Evolutionary conservation across 2,797 vertebrate genomes (phyloP), one percentile per base, ranked within the genome.

Genomic region (Prunella strophiata): DNA sequence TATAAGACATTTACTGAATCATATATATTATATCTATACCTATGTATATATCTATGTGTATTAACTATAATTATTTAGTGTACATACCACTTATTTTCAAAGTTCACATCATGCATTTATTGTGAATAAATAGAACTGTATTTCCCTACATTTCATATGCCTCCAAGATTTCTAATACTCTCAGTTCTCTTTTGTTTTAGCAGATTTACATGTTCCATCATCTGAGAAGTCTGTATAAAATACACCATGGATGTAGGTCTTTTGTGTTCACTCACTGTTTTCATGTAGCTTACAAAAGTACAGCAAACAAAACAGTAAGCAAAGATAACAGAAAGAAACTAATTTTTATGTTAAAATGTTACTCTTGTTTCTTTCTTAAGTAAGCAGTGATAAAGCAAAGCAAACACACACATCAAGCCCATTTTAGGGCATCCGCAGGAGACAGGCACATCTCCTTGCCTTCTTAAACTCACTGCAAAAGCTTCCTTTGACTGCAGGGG

Each of bases 401-500:
- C 40, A 86, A 77, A 68, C 15, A n/a, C 16, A 10, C 19, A 50
- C 17, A 58, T 20, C 30, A 54, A 68, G 12, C 6, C n/a, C 16
- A 7, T 67, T 86, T 82, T 50, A 57, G 9, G 40, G 55, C 48
- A 63, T 6, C 25, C 26, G 17, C 14, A 45, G n/a, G 36, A 67
- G 48, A 88, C 48, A 72, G 3, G 13, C 15, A 3, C 7, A 1
- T n/a, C 10, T 34, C 7, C 18, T 42, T 43, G 20, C 9, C 40
- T 26, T 29, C n/a, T 57, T 66, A 66, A 93, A 83, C 58, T 74
- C 68, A 13, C 29, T 95, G 87, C 70, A 83, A 91, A 89, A 88
- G 27, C 54, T 55, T 68, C 48, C 16, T 85, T 92, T 68, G 65
- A 92, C 93, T 91, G 85, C 43, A 93, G 87, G 40, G 84, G 92